phyloP scores from a whole-genome alignment of 2,797 vertebrate species.

The Rhinella marina region DNA sequence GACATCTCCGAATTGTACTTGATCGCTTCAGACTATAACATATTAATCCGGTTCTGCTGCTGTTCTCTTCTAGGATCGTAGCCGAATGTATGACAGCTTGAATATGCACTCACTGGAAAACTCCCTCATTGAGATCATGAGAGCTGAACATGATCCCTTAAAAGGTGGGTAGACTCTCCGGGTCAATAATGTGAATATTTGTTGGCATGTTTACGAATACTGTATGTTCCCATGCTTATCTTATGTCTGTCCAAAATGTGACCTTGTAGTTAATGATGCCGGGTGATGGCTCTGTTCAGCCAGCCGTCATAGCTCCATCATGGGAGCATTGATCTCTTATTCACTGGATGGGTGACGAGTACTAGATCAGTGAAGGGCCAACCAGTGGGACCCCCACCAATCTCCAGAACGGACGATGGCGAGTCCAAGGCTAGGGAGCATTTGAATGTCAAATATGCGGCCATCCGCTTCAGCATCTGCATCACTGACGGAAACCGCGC shows the following conservation, averaged over 20 bases:
- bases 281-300: background rate
- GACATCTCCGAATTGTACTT: background rate
- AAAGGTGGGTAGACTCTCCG: slow-evolving; percentile 82
- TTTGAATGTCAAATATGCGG: no score
- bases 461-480: no score
- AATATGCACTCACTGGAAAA: slow-evolving; percentile 99
- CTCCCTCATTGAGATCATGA: slow-evolving; percentile 99
- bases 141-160: slow-evolving; percentile 96
- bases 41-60: slow-evolving; percentile 10
- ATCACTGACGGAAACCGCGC: no score
- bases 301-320: no score
- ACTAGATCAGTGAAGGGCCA: no score
- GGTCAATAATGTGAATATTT: background rate
- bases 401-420: no score
- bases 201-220: background rate
- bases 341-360: no score
- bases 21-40: background rate
- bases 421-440: no score
- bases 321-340: no score
- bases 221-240: background rate
- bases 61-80: slow-evolving; percentile 86
- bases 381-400: no score
- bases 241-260: background rate
- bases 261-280: background rate
- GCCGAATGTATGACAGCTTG: slow-evolving; percentile 96